Conservation (phyloP, 2,113 vertebrate genomes). For the Fulmarus glacialis region DNA sequence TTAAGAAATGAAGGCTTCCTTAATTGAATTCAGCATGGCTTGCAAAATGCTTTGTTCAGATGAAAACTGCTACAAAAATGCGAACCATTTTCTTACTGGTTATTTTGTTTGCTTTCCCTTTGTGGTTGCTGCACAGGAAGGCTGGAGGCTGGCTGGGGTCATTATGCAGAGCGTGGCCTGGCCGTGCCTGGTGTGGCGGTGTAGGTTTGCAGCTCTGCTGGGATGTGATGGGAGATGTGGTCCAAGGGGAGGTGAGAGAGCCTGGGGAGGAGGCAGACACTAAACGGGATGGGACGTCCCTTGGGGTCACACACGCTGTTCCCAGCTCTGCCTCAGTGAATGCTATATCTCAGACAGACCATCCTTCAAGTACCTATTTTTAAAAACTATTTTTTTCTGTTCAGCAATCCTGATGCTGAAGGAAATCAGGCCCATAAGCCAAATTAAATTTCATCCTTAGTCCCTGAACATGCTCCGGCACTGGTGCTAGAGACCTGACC, state of each 20-base stretch:
- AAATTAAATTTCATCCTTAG: background rate
- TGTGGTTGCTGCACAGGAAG: background rate
- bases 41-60: background rate
- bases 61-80: background rate
- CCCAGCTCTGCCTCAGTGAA: background rate
- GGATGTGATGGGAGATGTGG: background rate
- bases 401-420: background rate
- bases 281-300: rapidly evolving
- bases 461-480: background rate
- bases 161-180: rapidly evolving
- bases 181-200: rapidly evolving
- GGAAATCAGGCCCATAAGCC: background rate
- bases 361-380: background rate
- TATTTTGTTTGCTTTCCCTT: background rate
- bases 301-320: background rate
- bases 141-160: background rate
- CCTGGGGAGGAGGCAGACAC: background rate
- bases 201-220: background rate
- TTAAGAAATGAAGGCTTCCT: background rate
- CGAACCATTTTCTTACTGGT: rapidly evolving
- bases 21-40: background rate
- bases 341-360: background rate
- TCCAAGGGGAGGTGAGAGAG: background rate
- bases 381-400: background rate
- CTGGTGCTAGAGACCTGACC: background rate